These are phyloP conservation scores for Mythimna lalbum DNA, from an alignment of 2,888 invertebrate genomes.

Conservation along the genomic window DNA sequence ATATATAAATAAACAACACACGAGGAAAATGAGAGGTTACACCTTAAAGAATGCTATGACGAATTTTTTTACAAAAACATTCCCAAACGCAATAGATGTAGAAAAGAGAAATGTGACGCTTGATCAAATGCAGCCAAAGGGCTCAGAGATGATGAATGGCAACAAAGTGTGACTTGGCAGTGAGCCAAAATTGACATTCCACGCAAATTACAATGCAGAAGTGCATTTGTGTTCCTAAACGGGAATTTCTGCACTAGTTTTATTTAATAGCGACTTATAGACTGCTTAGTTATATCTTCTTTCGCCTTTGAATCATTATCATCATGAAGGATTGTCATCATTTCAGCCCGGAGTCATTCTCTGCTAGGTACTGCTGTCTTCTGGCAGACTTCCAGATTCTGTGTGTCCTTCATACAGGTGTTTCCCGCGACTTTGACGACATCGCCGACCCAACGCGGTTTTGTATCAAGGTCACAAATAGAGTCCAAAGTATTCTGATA, in stretches of 20 bases:
- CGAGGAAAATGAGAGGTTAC: constrained; percentile 20
- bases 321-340: too few species aligned
- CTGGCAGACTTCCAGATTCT: neutral
- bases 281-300: neutral
- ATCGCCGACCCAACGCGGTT: neutral
- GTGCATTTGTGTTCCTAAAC: constrained; percentile 1
- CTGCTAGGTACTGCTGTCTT: neutral
- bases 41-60: neutral
- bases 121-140: neutral
- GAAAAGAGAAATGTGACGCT: neutral
- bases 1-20: neutral
- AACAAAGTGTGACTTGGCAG: constrained; percentile 6
- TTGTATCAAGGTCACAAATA: neutral
- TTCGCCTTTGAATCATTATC: too few species aligned
- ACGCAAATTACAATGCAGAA: constrained; percentile 2
- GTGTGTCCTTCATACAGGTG: neutral
- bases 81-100: neutral
- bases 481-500: neutral
- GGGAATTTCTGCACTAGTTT: constrained; percentile 6
- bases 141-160: constrained; percentile 8
- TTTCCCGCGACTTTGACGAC: neutral
- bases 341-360: neutral
- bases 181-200: constrained; percentile 37
- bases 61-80: neutral
- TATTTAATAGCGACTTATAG: neutral